Percentiles rank a stretch among this genome's conserved stretches.
Evolutionary conservation across 1,140 invertebrate species (phyloP).

Genomic region (Hyposmocoma kahamanoa): DNA sequence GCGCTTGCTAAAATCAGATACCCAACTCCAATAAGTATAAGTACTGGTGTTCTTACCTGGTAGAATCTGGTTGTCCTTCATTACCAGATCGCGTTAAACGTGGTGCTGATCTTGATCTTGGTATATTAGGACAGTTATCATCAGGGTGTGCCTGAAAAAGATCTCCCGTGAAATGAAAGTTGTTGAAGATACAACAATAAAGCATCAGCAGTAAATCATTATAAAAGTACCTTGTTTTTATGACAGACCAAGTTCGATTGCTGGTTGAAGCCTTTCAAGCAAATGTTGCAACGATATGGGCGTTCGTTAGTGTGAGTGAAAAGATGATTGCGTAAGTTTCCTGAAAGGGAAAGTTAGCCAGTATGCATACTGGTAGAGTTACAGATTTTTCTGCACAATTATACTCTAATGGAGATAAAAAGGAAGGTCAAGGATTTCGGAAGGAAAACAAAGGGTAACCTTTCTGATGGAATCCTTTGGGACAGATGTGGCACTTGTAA

Average conservation of each 20-base stretch:
- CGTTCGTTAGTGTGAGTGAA: constrained; percentile 87
- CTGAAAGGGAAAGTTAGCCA: constrained; percentile 66
- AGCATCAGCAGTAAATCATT: too few relatives aligned
- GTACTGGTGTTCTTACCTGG: constrained; percentile 14
- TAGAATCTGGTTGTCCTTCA: constrained; percentile 20
- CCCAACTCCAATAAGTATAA: background rate
- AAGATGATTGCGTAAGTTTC: constrained; percentile 81
- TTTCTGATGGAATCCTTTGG: constrained; percentile 86
- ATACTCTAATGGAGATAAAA: too few relatives aligned
- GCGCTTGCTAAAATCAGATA: background rate
- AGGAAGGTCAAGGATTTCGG: too few relatives aligned
- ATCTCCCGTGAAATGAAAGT: too few relatives aligned
- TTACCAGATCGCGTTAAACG: constrained; percentile 4
- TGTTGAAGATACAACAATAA: too few relatives aligned
- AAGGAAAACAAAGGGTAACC: constrained; percentile 61
- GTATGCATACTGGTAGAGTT: too few relatives aligned
- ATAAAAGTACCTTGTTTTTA: constrained; percentile 80
- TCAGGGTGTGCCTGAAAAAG: constrained; percentile 48
- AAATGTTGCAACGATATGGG: constrained; percentile 86
- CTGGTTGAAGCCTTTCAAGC: constrained; percentile 86
- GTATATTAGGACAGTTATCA: constrained; percentile 10
- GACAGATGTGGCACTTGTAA: constrained; percentile 82
- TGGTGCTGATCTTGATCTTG: constrained; percentile 11
- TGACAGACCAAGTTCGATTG: constrained; percentile 88
- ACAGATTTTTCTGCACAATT: too few relatives aligned